phyloP scores from a whole-genome alignment of 2,113 vertebrate species.

The Talpa occidentalis region DNA sequence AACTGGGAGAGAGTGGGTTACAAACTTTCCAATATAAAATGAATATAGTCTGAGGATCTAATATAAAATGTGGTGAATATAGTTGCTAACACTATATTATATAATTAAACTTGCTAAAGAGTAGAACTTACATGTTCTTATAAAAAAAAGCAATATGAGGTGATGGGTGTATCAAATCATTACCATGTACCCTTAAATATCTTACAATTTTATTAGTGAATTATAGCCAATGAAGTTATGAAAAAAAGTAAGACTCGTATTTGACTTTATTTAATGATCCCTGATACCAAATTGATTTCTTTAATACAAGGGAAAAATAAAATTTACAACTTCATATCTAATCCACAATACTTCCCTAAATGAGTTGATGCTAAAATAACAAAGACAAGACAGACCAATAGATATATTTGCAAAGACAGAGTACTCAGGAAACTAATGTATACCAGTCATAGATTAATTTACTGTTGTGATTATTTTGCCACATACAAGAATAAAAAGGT shows the following conservation, averaged over 20 bases:
- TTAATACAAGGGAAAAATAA: background rate
- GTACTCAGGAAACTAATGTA: background rate
- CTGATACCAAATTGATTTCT: background rate
- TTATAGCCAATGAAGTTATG: background rate
- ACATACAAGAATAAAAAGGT: background rate
- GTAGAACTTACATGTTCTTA: background rate
- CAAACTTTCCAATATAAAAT: background rate
- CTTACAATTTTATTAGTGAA: background rate
- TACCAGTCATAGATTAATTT: background rate
- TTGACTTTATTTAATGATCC: conserved; percentile 19
- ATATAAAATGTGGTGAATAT: background rate
- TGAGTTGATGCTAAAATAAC: background rate
- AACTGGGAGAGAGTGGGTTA: background rate
- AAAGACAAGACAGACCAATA: background rate
- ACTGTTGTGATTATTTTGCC: background rate
- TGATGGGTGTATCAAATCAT: background rate
- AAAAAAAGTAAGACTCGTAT: background rate
- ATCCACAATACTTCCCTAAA: background rate
- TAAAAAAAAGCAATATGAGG: background rate
- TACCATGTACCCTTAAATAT: background rate
- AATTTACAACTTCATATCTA: background rate
- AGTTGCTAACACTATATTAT: background rate
- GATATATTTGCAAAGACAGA: background rate
- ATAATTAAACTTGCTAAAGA: background rate
- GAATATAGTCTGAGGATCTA: background rate